Evolutionary conservation across 2,797 vertebrate species (phyloP), one percentile per base, ranked within the genome.

Genomic region (Galago senegalensis): DNA sequence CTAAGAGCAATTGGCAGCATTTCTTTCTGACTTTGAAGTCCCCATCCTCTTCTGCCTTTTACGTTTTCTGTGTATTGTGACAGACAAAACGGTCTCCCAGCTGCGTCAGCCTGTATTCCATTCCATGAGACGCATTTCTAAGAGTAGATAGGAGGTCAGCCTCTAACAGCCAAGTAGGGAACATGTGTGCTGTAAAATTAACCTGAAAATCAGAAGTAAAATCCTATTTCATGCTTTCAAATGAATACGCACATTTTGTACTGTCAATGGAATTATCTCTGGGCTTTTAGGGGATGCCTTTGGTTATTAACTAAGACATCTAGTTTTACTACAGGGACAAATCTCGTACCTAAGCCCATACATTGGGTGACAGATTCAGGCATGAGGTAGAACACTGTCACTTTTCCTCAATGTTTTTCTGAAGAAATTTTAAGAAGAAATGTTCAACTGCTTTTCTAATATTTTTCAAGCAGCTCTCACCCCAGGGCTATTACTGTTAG

Each of bases 121-220:
- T 56, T 86, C n/a, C n/a, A 11, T 7, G 60, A 89, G 49, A 69
- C 65, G 49, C 21, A 29, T 43, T 92, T 93, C 60, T 82, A 46
- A 85, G 46, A 96, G 87, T 9, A 17, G 23, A 70, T 89, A 56
- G 67, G 61, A 89, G 73, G 43, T 40, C 67, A 69, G 65, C 46
- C 34, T 61, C 81, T 60, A 83, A 63, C n/a, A 49, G 23, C 72
- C 69, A 93, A 58, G 12, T 40, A 60, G 84, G 8, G 29, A 81
- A 58, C 63, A 61, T 16, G 10, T 75, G 18, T 7, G 46, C 84
- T 63, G 9, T 27, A 49, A 79, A 83, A 86, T 88, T 88, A 94
- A 85, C 77, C 91, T 63, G 72, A 95, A 93, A 94, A 60, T 89
- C 80, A 87, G 34, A 91, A 94, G 75, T 49, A 82, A 76, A 83